Evolutionary conservation across 2,888 invertebrate species (phyloP), one percentile per base, ranked within the genome.

Genomic region (Diloba caeruleocephala): DNA sequence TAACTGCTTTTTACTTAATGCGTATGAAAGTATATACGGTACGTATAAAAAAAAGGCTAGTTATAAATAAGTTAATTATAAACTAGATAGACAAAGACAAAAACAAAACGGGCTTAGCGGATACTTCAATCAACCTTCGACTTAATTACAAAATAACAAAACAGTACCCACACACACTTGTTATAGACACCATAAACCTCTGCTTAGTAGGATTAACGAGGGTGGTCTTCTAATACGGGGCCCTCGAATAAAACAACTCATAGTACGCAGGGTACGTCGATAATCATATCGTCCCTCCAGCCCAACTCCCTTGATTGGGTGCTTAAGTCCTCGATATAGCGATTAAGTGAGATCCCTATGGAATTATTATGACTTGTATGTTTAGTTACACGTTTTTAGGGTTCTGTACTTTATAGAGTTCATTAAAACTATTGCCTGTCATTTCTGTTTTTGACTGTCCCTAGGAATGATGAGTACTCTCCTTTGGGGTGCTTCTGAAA

Each of bases 241-340:
- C 28, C 6, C 25, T 10, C 15, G 13, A 39, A 58, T 54, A 51
- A 59, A 51, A 44, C 50, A 21, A 21, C 29, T 2, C n/a, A 3
- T 7, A 17, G 48, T 43, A 12, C 17, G 12, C 29, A 21, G 43
- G 45, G 38, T 39, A 21, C 25, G 34, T 52, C 54, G 57, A 74
- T 68, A 75, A 72, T 65, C 60, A 61, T 65, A 57, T 57, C 58
- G 48, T 52, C 52, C 62, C 56, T 58, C 21, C 44, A 38, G 51
- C 70, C 59, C 60, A 65, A 64, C 41, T 69, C 54, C 41, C 55
- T 48, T 61, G 62, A 74, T 75, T 76, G 74, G 68, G 63, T 72
- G 67, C 67, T 74, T 71, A 64, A 67, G 71, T 60, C 50, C 43
- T 61, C 60, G 50, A 74, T 74, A 65, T 38, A 65, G 44, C 57